Conservation (phyloP, 1,140 invertebrate species). For the Aphaenogaster ashmeadi region DNA sequence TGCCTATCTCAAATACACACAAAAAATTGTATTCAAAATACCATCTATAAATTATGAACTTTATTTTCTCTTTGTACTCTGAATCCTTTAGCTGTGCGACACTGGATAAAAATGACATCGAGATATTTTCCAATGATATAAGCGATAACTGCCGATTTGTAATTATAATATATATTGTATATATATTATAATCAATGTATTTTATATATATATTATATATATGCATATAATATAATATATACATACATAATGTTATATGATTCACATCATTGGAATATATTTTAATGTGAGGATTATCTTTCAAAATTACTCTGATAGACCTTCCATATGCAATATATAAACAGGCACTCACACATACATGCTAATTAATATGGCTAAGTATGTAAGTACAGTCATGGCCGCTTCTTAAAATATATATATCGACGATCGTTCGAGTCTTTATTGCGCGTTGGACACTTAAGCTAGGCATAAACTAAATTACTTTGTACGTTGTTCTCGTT, state of each 20-base stretch:
- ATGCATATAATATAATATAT: constrained; percentile 19
- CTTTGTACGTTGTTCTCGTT: constrained; percentile 85
- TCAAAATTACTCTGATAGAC: constrained; percentile 24
- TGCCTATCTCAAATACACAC: neutral
- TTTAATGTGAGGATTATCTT: constrained; percentile 23
- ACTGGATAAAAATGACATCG: constrained; percentile 17
- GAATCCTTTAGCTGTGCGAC: neutral
- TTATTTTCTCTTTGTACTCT: neutral
- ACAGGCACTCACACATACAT: constrained; percentile 87
- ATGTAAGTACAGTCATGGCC: constrained; percentile 86
- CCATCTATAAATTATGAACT: neutral
- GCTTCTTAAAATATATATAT: constrained; percentile 83
- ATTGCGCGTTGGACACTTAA: constrained; percentile 82
- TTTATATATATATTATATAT: constrained; percentile 42
- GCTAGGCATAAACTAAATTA: constrained; percentile 83
- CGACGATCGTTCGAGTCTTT: constrained; percentile 63
- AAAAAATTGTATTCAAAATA: constrained; percentile 24
- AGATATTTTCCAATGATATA: constrained; percentile 38
- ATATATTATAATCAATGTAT: constrained; percentile 26
- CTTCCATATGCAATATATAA: constrained; percentile 72
- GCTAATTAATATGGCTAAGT: constrained; percentile 85
- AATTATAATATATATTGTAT: constrained; percentile 44
- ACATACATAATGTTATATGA: constrained; percentile 34
- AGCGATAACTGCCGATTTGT: constrained; percentile 10
- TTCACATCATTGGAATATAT: constrained; percentile 19